Evolutionary conservation across 2,113 vertebrate species (phyloP).

Genomic region (Tyrannus savana): DNA sequence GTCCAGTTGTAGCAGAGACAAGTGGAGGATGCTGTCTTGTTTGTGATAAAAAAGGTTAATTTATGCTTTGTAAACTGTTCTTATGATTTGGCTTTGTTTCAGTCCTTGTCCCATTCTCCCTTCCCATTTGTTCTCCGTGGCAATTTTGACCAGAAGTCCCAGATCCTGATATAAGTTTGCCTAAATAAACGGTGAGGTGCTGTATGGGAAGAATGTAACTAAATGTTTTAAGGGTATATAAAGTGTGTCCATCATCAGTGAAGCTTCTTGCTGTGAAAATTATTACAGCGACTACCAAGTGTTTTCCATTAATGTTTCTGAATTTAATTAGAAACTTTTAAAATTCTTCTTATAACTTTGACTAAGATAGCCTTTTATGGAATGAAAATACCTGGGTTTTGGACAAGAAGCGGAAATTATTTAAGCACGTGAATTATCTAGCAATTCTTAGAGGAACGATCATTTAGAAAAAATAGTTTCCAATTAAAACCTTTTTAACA

Average conservation of each 20-base stretch:
- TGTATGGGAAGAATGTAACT: neutral
- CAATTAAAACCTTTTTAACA: neutral
- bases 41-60: neutral
- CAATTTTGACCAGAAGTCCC: neutral
- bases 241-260: neutral
- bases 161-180: neutral
- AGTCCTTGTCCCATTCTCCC: neutral
- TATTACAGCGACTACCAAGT: neutral
- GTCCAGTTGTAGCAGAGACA: neutral
- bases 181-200: neutral
- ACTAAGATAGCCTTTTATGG: neutral
- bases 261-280: neutral
- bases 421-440: neutral
- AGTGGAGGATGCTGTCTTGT: neutral
- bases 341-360: neutral
- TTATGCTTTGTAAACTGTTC: neutral
- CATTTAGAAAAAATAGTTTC: neutral
- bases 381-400: neutral
- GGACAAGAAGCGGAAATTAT: neutral
- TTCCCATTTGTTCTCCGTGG: neutral
- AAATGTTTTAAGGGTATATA: neutral
- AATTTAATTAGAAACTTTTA: neutral
- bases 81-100: neutral
- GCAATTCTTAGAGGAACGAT: neutral
- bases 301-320: neutral